Conservation (phyloP, 2,113 vertebrate species). For the Passer domesticus region DNA sequence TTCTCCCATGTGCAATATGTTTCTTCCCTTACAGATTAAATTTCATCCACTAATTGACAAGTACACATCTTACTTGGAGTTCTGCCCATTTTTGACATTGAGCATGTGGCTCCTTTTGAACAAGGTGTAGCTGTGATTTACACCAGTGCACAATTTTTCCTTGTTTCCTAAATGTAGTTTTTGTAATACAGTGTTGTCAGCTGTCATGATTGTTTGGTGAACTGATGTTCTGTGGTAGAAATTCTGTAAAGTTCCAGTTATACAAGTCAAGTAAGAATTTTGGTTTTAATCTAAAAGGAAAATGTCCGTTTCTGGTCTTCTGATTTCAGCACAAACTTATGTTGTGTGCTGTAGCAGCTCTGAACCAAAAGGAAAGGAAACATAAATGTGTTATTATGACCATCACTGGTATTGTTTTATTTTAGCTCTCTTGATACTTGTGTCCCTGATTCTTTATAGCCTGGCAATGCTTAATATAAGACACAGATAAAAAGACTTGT, state of each 20-base stretch:
- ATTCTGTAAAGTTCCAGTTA: background rate
- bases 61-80: background rate
- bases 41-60: constrained; percentile 19
- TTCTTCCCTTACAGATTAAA: background rate
- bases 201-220: background rate
- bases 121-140: background rate
- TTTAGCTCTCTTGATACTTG: background rate
- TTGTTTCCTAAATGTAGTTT: background rate
- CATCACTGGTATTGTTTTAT: background rate
- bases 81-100: background rate
- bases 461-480: background rate
- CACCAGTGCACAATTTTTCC: background rate
- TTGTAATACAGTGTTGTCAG: background rate
- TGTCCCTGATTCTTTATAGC: constrained; percentile 7
- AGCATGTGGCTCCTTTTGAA: constrained; percentile 12
- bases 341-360: background rate
- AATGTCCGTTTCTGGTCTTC: background rate
- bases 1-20: background rate
- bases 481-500: background rate
- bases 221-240: background rate
- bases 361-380: background rate
- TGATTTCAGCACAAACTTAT: background rate
- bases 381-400: background rate
- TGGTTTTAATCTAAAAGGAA: background rate
- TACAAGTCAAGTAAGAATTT: background rate